Base-by-base conservation (phyloP, 2,113 vertebrate species). In the Ploceus nigricollis region DNA sequence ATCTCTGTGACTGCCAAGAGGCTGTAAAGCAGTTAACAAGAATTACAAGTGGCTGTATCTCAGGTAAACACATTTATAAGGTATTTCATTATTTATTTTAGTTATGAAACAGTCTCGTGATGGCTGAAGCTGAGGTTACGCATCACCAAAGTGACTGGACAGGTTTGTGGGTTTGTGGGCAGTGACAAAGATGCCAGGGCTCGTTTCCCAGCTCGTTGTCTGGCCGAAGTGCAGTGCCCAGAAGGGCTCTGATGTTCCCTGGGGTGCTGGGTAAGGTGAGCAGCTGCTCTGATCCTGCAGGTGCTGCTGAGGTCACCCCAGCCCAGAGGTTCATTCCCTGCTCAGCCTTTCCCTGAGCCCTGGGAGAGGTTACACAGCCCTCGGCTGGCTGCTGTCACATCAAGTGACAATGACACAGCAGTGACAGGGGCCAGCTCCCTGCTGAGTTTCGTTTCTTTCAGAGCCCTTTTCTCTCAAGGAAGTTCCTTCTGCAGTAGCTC, bases 171-270 rank as follows among this genome's bases (percentile, higher is more conserved):
- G 63, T 53, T 48, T 57, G 3, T 20, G 24, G 89, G 66, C 57
- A 93, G 81, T 5, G 57, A 0, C 15, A 4, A 60, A n/a, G n/a
- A 45, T 1, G 11, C 9, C 66, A 31, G 0, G 1, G 71, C 83
- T 76, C 12, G 1, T 30, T 27, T 39, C 88, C 70, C 76, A 70
- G 0, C 54, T 37, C 5, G 0, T 0, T 2, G 4, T 3, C 0
- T 2, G 20, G 3, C 4, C 6, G 6, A 31, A 71, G 51, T 1
- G 2, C 20, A 1, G 15, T 12, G 35, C 56, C 7, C 28, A 13
- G 30, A 3, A 27, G 57, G 35, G 35, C 58, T 27, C 57, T 25
- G 57, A 33, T 58, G 40, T 15, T 64, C 4, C 56, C 33, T n/a
- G 45, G 45, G 33, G 30, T 11, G 24, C 47, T 23, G 42, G 76